Evolutionary conservation across 2,888 invertebrate genomes (phyloP).

Genomic region (Oligia fasciuncula): DNA sequence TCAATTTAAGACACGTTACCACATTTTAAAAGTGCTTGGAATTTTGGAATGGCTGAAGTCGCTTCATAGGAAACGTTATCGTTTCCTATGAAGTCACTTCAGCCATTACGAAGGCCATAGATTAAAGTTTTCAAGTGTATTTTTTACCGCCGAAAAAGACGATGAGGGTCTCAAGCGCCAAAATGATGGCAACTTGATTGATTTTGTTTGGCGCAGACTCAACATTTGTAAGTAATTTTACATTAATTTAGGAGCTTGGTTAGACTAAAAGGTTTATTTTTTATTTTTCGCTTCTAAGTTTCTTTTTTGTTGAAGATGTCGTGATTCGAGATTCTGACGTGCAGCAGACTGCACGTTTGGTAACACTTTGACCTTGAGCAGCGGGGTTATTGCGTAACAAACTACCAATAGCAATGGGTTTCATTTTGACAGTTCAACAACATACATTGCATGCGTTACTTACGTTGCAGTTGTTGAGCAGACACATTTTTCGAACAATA

Average conservation of each 20-base stretch:
- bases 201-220: not conserved
- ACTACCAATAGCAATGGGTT: too few species aligned
- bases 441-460: too few species aligned
- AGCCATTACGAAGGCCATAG: not conserved
- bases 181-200: not conserved
- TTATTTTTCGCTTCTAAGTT: not conserved
- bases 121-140: not conserved
- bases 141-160: not conserved
- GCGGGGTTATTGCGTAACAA: too few species aligned
- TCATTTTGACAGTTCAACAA: too few species aligned
- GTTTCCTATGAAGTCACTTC: too few species aligned
- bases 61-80: not conserved
- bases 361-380: too few species aligned
- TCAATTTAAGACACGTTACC: not conserved
- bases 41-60: not conserved
- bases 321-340: not conserved
- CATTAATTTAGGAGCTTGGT: not conserved
- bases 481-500: too few species aligned
- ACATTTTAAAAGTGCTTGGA: not conserved
- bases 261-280: not conserved
- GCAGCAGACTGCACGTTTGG: not conserved
- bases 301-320: not conserved
- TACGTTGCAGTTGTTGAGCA: too few species aligned
- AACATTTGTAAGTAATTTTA: not conserved
- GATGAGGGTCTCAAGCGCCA: not conserved